These are phyloP conservation scores for Phaonia tiefii DNA, from an alignment of 2,888 invertebrate species.

Conservation along the genomic window DNA sequence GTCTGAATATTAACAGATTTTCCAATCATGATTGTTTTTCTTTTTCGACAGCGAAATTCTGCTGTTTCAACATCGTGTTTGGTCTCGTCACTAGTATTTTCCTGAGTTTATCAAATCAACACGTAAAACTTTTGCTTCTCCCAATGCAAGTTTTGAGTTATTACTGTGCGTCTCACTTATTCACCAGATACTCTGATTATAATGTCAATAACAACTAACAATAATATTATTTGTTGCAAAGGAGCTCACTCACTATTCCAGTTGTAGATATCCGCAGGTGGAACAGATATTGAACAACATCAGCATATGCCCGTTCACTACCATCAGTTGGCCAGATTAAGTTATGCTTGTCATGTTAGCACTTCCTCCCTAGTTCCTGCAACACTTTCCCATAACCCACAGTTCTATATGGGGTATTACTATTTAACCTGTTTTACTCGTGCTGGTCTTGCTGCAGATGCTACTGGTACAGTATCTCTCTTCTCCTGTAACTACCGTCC, in stretches of 20 bases:
- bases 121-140: no score
- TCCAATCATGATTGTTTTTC: no score
- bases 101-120: no score
- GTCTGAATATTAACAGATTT: no score
- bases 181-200: slow-evolving; percentile 72
- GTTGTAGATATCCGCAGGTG: slow-evolving; percentile 50
- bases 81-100: no score
- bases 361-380: slow-evolving; percentile 71
- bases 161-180: slow-evolving; percentile 56
- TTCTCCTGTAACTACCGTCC: neutral
- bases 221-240: slow-evolving; percentile 64
- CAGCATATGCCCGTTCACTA: slow-evolving; percentile 12
- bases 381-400: slow-evolving; percentile 39
- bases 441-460: slow-evolving; percentile 68
- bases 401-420: slow-evolving; percentile 24
- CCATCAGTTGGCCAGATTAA: slow-evolving; percentile 69
- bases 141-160: slow-evolving; percentile 32
- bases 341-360: slow-evolving; percentile 77
- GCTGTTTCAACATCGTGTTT: no score
- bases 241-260: slow-evolving; percentile 8
- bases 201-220: slow-evolving; percentile 74
- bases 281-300: neutral
- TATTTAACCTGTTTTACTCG: slow-evolving; percentile 39
- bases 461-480: slow-evolving; percentile 11
- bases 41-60: no score